These are phyloP conservation scores for Pyrocoelia pectoralis DNA, from an alignment of 2,888 invertebrate species.

Conservation along the genomic window DNA sequence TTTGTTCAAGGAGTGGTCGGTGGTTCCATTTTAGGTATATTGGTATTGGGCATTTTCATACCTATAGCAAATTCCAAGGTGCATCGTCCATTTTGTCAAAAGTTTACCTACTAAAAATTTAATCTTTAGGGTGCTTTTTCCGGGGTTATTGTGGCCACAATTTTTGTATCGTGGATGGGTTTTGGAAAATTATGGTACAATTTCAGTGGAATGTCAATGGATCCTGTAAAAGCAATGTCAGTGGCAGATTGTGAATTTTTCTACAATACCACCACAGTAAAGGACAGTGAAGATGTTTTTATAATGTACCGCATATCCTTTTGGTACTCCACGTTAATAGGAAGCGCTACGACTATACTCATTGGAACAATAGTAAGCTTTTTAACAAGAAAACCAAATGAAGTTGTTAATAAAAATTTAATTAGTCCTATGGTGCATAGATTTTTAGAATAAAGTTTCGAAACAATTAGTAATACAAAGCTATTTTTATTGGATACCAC, in stretches of 20 bases:
- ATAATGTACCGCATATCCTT: constrained; percentile 33
- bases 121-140: constrained; percentile 34
- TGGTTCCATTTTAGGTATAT: constrained; percentile 71
- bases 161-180: constrained; percentile 27
- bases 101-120: not conserved
- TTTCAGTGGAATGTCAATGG: constrained; percentile 5
- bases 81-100: not conserved
- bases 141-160: constrained; percentile 27
- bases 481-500: too few relatives aligned
- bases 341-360: constrained; percentile 12
- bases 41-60: constrained; percentile 71
- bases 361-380: constrained; percentile 24
- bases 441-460: not conserved
- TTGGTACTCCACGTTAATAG: constrained; percentile 31
- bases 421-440: constrained; percentile 62
- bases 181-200: constrained; percentile 26
- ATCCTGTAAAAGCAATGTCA: constrained; percentile 16
- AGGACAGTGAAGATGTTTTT: constrained; percentile 5
- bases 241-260: constrained; percentile 24
- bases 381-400: constrained; percentile 53
- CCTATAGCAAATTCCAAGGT: constrained; percentile 69
- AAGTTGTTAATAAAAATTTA: constrained; percentile 66
- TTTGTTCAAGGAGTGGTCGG: constrained; percentile 68
- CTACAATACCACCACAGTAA: not conserved
- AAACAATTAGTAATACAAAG: too few relatives aligned